Percentiles rank a stretch among this genome's conserved stretches.
Evolutionary conservation across 2,888 invertebrate genomes (phyloP).

Genomic region (Tetheella fluctuosa): DNA sequence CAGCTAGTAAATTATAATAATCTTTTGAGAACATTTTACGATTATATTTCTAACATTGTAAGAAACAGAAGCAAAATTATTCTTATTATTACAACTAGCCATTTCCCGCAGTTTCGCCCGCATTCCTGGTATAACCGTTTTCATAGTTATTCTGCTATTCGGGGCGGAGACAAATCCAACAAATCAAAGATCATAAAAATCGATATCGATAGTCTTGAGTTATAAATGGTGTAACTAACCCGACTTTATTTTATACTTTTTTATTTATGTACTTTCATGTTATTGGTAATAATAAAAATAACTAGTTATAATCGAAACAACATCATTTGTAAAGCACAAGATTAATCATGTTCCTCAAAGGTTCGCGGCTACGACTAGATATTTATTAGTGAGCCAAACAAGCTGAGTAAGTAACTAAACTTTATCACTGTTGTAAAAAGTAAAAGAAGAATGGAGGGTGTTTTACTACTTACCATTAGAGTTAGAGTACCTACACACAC

Average conservation of each 20-base stretch:
- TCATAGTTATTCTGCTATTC: too few species aligned
- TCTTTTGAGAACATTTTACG: not conserved
- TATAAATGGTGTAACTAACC: too few species aligned
- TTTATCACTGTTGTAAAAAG: slow-evolving; percentile 37
- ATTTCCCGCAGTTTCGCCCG: too few species aligned
- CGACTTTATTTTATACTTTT: too few species aligned
- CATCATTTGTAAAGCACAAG: slow-evolving; percentile 18
- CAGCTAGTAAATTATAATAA: slow-evolving; percentile 1
- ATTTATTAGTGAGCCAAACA: slow-evolving; percentile 46
- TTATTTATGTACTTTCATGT: too few species aligned
- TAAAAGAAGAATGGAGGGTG: slow-evolving; percentile 34
- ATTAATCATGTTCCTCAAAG: slow-evolving; percentile 31
- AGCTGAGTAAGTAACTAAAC: slow-evolving; percentile 23
- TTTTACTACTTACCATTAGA: slow-evolving; percentile 43
- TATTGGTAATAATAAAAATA: too few species aligned
- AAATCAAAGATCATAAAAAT: too few species aligned
- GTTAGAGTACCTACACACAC: slow-evolving; percentile 10
- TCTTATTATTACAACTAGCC: not conserved
- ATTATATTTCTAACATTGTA: not conserved
- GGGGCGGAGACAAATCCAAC: too few species aligned
- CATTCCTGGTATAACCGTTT: too few species aligned
- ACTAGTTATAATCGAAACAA: not conserved
- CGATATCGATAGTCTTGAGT: too few species aligned
- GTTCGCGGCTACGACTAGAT: slow-evolving; percentile 30
- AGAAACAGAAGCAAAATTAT: not conserved